Percentiles rank a stretch among this genome's conserved stretches.
phyloP scores from a whole-genome alignment of 2,113 vertebrate genomes.

The Sialia sialis region DNA sequence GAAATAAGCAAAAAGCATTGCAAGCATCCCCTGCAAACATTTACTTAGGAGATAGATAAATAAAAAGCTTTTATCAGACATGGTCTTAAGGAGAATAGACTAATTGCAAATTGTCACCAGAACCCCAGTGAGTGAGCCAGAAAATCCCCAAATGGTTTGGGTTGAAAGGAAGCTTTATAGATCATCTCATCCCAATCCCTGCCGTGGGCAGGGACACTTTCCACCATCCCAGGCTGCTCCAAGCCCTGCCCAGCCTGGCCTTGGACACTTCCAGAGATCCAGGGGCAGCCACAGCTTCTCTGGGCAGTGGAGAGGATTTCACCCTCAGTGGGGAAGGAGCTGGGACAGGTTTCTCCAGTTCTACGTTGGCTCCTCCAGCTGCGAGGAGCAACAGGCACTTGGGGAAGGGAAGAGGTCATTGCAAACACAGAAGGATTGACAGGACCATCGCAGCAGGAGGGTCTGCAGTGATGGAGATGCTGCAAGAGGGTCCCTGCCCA shows the following conservation, averaged over 20 bases:
- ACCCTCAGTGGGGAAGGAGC: neutral
- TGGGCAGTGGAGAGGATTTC: neutral
- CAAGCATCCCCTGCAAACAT: neutral
- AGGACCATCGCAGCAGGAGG: fast-evolving
- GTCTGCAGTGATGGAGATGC: neutral
- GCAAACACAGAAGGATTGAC: neutral
- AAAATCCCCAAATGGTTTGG: neutral
- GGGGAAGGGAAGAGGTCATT: neutral
- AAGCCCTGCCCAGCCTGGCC: neutral
- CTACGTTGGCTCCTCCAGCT: neutral
- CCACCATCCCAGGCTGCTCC: neutral
- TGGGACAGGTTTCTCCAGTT: neutral
- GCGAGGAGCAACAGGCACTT: neutral
- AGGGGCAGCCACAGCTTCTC: neutral
- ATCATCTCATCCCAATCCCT: neutral
- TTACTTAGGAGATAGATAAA: neutral
- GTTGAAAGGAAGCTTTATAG: neutral
- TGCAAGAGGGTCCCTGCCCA: neutral
- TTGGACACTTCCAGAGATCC: neutral
- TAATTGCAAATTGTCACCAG: neutral
- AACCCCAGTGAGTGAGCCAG: fast-evolving
- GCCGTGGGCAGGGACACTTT: neutral
- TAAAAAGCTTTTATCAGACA: neutral
- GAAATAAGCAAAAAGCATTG: neutral
- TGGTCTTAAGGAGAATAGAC: neutral